A percentile compares a stretch with the other conserved stretches of the same genome.
phyloP scores from a whole-genome alignment of 2,888 invertebrate genomes.

The Torymus tubicola region DNA sequence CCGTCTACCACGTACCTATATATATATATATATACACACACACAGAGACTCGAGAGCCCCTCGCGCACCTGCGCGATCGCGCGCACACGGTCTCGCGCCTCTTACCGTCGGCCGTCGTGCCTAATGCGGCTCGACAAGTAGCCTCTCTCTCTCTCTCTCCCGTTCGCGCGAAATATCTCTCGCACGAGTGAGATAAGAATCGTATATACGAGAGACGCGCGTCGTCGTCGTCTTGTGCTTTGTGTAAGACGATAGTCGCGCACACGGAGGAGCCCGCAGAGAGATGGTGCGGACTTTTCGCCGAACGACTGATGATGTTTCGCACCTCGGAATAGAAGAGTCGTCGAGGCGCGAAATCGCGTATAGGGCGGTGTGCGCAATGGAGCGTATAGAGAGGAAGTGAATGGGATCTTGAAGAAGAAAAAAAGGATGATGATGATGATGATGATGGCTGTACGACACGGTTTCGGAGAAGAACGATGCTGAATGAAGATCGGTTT shows the following conservation, averaged over 20 bases:
- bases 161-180: neutral
- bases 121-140: conserved; percentile 49
- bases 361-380: neutral
- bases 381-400: neutral
- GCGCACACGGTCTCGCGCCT: neutral
- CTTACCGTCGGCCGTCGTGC: conserved; percentile 57
- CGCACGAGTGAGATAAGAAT: neutral
- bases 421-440: neutral
- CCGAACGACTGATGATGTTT: conserved; percentile 37
- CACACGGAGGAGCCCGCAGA: too few species aligned
- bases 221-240: too few species aligned
- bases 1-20: too few species aligned
- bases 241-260: too few species aligned
- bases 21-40: too few species aligned
- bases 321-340: conserved; percentile 50
- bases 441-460: too few species aligned
- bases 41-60: too few species aligned
- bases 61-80: conserved; percentile 42
- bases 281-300: neutral
- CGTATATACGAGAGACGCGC: neutral
- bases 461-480: too few species aligned
- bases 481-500: too few species aligned
- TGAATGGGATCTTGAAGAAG: neutral
- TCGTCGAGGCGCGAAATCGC: conserved; percentile 23
- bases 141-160: neutral